Conservation (phyloP, 2,113 vertebrate genomes). For the Tachycineta bicolor region DNA sequence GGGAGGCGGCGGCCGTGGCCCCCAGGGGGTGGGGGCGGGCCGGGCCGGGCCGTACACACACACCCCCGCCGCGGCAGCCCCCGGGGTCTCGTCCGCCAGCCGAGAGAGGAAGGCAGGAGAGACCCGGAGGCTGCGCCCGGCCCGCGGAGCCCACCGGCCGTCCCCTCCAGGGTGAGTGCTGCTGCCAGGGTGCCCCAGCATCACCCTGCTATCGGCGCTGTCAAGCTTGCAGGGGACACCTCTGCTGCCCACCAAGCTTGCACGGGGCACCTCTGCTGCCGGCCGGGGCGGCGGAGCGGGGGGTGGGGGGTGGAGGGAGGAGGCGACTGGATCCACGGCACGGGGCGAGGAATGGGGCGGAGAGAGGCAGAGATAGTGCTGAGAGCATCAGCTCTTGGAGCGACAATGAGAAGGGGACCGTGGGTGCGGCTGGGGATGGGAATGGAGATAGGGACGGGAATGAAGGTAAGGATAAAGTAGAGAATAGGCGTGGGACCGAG, state of each 20-base stretch:
- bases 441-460: background rate
- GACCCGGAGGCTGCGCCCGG: background rate
- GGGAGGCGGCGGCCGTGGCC: background rate
- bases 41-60: background rate
- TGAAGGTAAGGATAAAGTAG: background rate
- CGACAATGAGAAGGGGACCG: too few relatives aligned
- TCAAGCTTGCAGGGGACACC: background rate
- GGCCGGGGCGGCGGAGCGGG: too few relatives aligned
- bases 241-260: background rate
- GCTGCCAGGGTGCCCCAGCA: background rate
- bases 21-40: background rate
- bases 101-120: background rate
- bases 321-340: background rate
- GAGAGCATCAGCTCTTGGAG: background rate
- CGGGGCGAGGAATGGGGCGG: background rate
- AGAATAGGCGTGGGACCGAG: background rate
- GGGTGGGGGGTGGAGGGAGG: accelerated
- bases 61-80: background rate
- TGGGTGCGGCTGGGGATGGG: background rate
- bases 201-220: background rate
- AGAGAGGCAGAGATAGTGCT: background rate
- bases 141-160: background rate
- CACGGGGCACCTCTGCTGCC: background rate
- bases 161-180: conserved; percentile 8
- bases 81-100: background rate